phyloP scores from a whole-genome alignment of 2,888 invertebrate species.

The Polydrusus tereticollis region DNA sequence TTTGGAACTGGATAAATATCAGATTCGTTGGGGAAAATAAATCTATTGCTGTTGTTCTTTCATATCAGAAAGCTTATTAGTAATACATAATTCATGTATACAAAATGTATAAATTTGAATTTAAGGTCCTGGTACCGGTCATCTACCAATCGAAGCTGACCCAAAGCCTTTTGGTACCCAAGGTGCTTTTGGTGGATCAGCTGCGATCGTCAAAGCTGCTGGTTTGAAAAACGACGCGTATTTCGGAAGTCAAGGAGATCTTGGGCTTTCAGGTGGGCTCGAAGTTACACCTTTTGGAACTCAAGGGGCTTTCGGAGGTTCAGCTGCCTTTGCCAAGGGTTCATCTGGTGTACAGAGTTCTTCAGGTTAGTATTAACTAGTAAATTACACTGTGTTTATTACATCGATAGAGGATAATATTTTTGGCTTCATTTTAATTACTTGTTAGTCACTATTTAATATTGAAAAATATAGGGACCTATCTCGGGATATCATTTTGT shows the following conservation, averaged over 20 bases:
- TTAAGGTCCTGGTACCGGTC: constrained; percentile 45
- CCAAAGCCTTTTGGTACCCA: constrained; percentile 36
- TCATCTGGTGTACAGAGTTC: background rate
- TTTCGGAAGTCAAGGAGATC: constrained; percentile 11
- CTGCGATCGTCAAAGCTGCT: constrained; percentile 2
- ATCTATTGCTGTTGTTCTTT: no score
- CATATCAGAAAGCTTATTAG: no score
- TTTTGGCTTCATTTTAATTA: no score
- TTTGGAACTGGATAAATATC: no score
- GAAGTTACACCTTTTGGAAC: constrained; percentile 11
- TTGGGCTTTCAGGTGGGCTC: background rate
- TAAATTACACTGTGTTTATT: no score
- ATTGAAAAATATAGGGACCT: no score
- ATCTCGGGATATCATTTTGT: no score
- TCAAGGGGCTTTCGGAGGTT: constrained; percentile 42
- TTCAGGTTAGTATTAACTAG: background rate
- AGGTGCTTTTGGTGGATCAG: constrained; percentile 41
- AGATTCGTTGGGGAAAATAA: no score
- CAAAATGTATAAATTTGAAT: no score
- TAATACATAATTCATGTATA: no score
- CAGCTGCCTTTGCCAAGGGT: constrained; percentile 19
- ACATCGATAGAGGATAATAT: no score
- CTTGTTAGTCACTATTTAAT: no score
- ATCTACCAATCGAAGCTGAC: constrained; percentile 37
- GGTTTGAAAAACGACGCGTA: background rate